Evolutionary conservation across 1,140 invertebrate species (phyloP), one percentile per base, ranked within the genome.

Genomic region (Eriosoma lanigerum): DNA sequence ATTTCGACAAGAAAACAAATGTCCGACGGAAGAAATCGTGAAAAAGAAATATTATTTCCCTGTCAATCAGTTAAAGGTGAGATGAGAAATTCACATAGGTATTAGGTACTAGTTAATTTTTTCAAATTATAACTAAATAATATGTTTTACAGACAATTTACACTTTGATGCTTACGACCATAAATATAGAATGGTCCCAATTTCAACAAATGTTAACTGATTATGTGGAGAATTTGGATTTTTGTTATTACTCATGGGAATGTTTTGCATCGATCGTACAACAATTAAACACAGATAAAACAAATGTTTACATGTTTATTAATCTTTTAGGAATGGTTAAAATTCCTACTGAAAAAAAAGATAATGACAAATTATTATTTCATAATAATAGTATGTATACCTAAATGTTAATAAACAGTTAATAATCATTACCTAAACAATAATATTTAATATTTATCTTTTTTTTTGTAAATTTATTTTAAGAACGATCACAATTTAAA

Each of bases 181-280:
- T 19, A 3, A 26, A 78, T 48, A 29, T 62, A 26, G 56, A 62
- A 62, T 78, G 75, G 75, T 76, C 72, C 17, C 29, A 76, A 24
- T 76, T 76, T 32, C 54, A 78, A 60, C 15, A 62, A 24, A 62
- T 78, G 17, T 48, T 78, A 29, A 60, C 13, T 5, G 44, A 50
- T 26, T 62, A 78, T 32, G 13, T 62, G 6, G 56, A 62, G 48
- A 24, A 78, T 48, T 26, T 78, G 8, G 75, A 78, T 46, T 60
- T 78, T 78, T 62, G 56, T 62, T 78, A 78, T 29, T 78, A 78
- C 21, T 78, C 75, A 1, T 78, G 75, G 75, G 75, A 78, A 78
- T 78, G 75, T 62, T 78, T 78, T 48, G 58, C 75, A 13, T 78
- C 38, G 3, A 60, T 78, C n/a, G 75, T 62, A 46, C 29, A 62